Evolutionary conservation across 2,797 vertebrate genomes (phyloP), one percentile per base, ranked within the genome.

Genomic region (Sciaenops ocellatus): DNA sequence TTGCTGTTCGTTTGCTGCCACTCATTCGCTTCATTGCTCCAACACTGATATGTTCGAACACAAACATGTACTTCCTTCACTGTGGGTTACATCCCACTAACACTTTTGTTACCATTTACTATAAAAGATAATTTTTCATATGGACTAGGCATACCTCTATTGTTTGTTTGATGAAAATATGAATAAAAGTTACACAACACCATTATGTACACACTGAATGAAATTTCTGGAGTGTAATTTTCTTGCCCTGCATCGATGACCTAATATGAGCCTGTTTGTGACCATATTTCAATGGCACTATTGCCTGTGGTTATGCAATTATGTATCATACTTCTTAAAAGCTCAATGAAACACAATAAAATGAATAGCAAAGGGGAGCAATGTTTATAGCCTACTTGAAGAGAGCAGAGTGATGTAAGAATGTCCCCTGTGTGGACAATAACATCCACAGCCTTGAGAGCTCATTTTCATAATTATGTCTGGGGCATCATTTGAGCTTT

Each of bases 391-490:
- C 16, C 47, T 76, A 64, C 64, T 75, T 73, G n/a, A 82, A 69
- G 54, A 66, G 47, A 77, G 62, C 54, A 46, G 47, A 70, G 82
- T 87, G 87, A 87, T 79, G 83, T 84, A 85, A 85, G 67, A 78
- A 71, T 77, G 77, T 86, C 76, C 54, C 73, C 54, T 72, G 60
- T 79, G 66, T 44, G 73, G 69, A 82, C 73, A 79, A 84, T 75
- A 82, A 82, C 59, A 66, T 69, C 69, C 69, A 26, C 56, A 78
- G 80, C 84, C 76, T 77, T 71, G 72, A 82, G 70, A 83, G 67
- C 73, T 65, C 20, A 78, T 83, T 84, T 84, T 82, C 73, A 87
- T 80, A 78, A 88, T 78, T 67, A 46, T 62, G 52, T 81, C 73
- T 61, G 76, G 76, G 44, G 47, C 63, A 69, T 83, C 71, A 16